Conservation (phyloP, 2,888 invertebrate species). For the Myopa testacea region DNA sequence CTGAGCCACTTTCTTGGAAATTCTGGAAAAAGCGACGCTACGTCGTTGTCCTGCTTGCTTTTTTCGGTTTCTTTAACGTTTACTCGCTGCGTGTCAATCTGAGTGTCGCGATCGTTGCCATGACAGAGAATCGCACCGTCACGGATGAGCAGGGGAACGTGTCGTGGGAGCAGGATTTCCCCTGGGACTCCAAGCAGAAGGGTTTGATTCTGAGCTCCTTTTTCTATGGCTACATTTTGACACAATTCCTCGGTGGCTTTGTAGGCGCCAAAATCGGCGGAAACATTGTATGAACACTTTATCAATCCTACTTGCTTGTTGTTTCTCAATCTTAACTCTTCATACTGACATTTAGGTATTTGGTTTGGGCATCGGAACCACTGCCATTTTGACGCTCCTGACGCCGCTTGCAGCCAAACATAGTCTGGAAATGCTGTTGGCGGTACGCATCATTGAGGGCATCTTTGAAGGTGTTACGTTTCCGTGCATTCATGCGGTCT, state of each 20-base stretch:
- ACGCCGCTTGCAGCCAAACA: conserved; percentile 82
- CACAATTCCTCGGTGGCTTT: conserved; percentile 87
- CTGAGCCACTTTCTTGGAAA: conserved; percentile 72
- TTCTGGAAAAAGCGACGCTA: conserved; percentile 82
- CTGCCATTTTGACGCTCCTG: conserved; percentile 82
- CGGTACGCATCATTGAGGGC: conserved; percentile 81
- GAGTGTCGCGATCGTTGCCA: conserved; percentile 93
- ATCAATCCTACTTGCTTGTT: background rate
- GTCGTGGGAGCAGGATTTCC: conserved; percentile 78
- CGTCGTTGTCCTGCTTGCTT: conserved; percentile 81
- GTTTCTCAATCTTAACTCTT: background rate
- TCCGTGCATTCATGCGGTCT: conserved; percentile 80
- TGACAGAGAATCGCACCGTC: conserved; percentile 80
- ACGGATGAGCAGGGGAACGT: conserved; percentile 75
- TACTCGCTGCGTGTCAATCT: conserved; percentile 88
- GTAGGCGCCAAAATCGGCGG: conserved; percentile 87
- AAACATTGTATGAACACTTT: conserved; percentile 71
- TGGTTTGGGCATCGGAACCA: conserved; percentile 81
- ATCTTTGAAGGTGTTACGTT: conserved; percentile 75
- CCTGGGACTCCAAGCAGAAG: conserved; percentile 83
- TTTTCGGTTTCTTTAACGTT: conserved; percentile 87
- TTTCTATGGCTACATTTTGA: conserved; percentile 89
- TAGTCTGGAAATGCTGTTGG: conserved; percentile 78
- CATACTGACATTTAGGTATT: conserved; percentile 72
- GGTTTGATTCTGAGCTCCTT: conserved; percentile 87